A percentile compares a stretch with the other conserved stretches of the same genome.
These are phyloP conservation scores for Cynopterus sphinx DNA, from an alignment of 2,797 vertebrate species.

Conservation along the genomic window DNA sequence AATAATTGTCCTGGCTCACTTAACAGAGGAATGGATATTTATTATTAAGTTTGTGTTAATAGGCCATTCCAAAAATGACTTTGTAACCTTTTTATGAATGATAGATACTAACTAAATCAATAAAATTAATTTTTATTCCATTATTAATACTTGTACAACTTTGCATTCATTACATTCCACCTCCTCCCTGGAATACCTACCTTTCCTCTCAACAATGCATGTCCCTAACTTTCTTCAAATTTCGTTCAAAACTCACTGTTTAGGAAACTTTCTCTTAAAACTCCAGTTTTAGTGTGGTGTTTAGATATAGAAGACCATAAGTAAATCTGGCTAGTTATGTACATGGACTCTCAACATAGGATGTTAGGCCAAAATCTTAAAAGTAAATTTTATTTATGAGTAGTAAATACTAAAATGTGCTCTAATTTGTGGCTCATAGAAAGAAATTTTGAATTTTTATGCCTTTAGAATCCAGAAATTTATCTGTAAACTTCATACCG, in stretches of 20 bases:
- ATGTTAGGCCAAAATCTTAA: neutral
- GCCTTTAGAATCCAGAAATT: slow-evolving; percentile 27
- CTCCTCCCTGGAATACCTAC: neutral
- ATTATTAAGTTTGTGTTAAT: slow-evolving; percentile 36
- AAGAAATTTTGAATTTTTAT: slow-evolving; percentile 51
- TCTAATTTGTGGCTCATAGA: slow-evolving; percentile 49
- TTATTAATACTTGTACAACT: neutral
- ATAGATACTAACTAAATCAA: slow-evolving; percentile 18
- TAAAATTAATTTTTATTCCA: slow-evolving; percentile 7
- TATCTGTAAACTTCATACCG: slow-evolving; percentile 23
- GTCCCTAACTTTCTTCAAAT: neutral
- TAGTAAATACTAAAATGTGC: slow-evolving; percentile 49
- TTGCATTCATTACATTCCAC: neutral
- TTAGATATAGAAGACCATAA: neutral
- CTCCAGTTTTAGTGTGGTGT: neutral
- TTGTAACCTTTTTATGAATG: slow-evolving; percentile 32
- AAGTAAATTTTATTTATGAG: slow-evolving; percentile 57
- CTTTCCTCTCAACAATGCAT: neutral
- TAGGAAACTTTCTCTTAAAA: neutral
- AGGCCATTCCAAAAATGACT: slow-evolving; percentile 31
- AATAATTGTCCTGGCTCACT: neutral
- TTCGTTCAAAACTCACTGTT: neutral
- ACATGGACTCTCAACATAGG: neutral
- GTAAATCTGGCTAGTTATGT: neutral
- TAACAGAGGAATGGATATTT: slow-evolving; percentile 45